Percentiles rank a stretch among this genome's conserved stretches.
These are phyloP conservation scores for Struthidea cinerea DNA, from an alignment of 2,113 vertebrate species.

Conservation along the genomic window DNA sequence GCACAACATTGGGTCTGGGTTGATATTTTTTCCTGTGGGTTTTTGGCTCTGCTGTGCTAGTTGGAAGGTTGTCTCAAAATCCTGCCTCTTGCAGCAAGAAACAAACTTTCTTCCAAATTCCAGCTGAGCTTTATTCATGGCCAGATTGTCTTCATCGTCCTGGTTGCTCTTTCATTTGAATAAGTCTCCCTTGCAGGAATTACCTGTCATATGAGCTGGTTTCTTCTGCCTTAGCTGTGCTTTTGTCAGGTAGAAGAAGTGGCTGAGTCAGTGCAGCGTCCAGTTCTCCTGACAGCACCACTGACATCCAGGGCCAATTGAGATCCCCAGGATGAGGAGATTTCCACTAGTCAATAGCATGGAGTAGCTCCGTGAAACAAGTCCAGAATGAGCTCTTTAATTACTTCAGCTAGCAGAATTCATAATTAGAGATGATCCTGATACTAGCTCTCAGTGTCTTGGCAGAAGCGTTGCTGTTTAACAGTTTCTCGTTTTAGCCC, in stretches of 20 bases:
- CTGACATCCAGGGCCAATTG: neutral
- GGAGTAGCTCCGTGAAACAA: neutral
- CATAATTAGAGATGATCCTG: neutral
- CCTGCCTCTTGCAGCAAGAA: neutral
- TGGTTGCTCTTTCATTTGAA: neutral
- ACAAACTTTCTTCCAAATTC: neutral
- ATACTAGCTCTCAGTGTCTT: neutral
- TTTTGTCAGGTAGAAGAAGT: neutral
- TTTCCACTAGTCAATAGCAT: neutral
- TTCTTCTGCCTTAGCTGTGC: neutral
- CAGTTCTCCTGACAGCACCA: neutral
- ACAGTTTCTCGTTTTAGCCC: slow-evolving; percentile 16
- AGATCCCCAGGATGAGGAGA: neutral
- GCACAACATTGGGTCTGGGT: neutral
- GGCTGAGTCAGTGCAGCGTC: neutral
- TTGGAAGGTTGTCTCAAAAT: neutral
- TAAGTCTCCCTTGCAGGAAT: neutral
- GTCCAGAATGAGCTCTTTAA: neutral
- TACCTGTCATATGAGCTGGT: neutral
- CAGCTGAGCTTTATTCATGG: neutral
- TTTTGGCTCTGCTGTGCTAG: neutral
- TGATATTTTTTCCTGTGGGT: neutral
- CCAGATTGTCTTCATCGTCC: neutral
- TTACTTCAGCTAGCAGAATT: neutral
- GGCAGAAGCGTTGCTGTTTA: neutral